Base-by-base conservation (phyloP, 1,140 invertebrate species). In the Globodera ellingtonae region DNA sequence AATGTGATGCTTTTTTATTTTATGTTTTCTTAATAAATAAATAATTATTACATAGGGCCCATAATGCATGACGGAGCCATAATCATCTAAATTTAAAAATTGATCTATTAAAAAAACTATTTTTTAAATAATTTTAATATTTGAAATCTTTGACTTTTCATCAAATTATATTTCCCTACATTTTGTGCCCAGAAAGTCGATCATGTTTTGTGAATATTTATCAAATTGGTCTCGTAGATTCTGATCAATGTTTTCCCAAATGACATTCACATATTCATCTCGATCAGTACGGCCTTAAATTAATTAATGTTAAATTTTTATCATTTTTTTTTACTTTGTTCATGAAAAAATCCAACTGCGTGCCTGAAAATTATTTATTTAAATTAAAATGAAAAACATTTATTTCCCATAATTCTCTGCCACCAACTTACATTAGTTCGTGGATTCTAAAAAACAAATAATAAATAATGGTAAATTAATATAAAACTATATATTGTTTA, bases 221-320 rank as follows among this genome's bases (percentile, higher is more conserved):
- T 88, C 88, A 69, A 88, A 88, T 78, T 88, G 87, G 50, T 87
- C 81, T 84, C 15, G 67, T 73, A 88, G 80, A 46, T 87, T 87
- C 46, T 81, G 50, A 72, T 86, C 83, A 62, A 91, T 89, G 81
- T 90, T 91, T 8, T 88, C 81, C 87, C 88, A 90, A 9, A 87
- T 72, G 46, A 90, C 75, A 67, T 87, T 88, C 50, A 90, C 85
- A 80, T 86, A 90, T 66, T 86, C 79, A 78, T 90, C 90, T 24
- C 90, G 81, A 79, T 91, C 90, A 7, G 86, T 83, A 62, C 90
- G 18, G 92, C 90, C 83, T 92, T 92, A 93, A 82, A 93, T 92
- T 84, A 93, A 90, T 35, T 86, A 86, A 66, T 18, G 35, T 46
- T 35, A 15, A 59, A 59, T 15, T 15, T 35, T 52, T 46, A 79